Base-by-base conservation (phyloP, 2,113 vertebrate species). In the Opisthocomus hoazin region DNA sequence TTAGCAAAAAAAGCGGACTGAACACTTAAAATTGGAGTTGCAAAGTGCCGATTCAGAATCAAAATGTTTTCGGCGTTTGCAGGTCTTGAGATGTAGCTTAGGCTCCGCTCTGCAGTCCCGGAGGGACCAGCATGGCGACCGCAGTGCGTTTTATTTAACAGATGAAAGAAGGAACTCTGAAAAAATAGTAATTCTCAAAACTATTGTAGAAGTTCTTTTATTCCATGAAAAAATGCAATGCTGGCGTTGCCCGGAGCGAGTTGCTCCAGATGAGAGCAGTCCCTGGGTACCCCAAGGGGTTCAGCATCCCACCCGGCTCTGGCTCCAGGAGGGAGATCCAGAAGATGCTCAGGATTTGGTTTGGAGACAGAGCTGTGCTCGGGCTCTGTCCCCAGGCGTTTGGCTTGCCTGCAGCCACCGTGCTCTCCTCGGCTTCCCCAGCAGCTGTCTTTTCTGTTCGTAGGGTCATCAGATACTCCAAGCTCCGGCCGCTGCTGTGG, bases 171-270 rank as follows among this genome's bases (percentile, higher is more conserved):
- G 6, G 3, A 70, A 32, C n/a, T 64, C 68, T 37, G 65, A 51
- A 83, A 85, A 64, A 11, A 17, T 0, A 39, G 17, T 7, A 10
- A 45, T 64, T 53, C 75, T 27, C 68, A 61, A 65, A 89, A 51
- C 19, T 60, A 56, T 75, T 56, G 66, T n/a, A 0, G 13, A 48
- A 34, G n/a, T 69, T 71, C 26, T 26, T 84, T 79, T 89, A 45
- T 78, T 76, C 34, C 32, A 1, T 7, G 39, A 43, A 71, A 64
- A 87, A 87, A 41, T 21, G 23, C 39, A 88, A 64, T 7, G 63
- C n/a, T 71, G 79, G 53, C 1, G 0, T 87, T 86, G 50, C 37
- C 58, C 0, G 0, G 63, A 88, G 69, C 0, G 36, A 87, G 75
- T 29, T 30, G 80, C 64, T 88, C 21, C 6, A 9, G 82, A 9